phyloP scores from a whole-genome alignment of 1,140 invertebrate genomes.

The Halyomorpha halys region DNA sequence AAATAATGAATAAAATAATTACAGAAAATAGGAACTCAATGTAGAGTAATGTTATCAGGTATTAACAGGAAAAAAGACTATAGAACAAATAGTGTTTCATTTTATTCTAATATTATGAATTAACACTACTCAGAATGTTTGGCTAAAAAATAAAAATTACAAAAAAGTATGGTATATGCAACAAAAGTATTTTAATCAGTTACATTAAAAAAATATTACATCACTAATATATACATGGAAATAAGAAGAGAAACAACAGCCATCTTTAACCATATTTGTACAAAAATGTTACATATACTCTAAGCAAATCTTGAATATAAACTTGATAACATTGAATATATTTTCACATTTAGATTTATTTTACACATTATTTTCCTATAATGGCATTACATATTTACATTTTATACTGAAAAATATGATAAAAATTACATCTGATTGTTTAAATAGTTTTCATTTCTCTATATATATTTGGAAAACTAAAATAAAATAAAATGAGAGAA shows the following conservation, averaged over 20 bases:
- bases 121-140: slow-evolving; percentile 16
- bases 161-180: neutral
- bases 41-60: too few species aligned
- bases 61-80: too few species aligned
- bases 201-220: slow-evolving; percentile 17
- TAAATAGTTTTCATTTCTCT: neutral
- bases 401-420: neutral
- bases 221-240: slow-evolving; percentile 13
- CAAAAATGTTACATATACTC: slow-evolving; percentile 18
- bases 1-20: too few species aligned
- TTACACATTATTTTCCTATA: slow-evolving; percentile 15
- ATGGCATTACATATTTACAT: slow-evolving; percentile 16
- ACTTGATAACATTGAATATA: slow-evolving; percentile 14
- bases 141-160: neutral
- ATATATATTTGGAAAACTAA: neutral
- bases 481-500: neutral
- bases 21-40: too few species aligned
- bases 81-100: slow-evolving; percentile 13
- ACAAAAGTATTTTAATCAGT: neutral
- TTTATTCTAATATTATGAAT: slow-evolving; percentile 15
- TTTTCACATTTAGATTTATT: slow-evolving; percentile 15
- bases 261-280: slow-evolving; percentile 18
- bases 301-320: slow-evolving; percentile 16
- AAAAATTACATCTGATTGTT: slow-evolving; percentile 4
- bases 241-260: slow-evolving; percentile 15